Evolutionary conservation across 2,113 vertebrate genomes (phyloP), one percentile per base, ranked within the genome.

Genomic region (Caloenas nicobarica): DNA sequence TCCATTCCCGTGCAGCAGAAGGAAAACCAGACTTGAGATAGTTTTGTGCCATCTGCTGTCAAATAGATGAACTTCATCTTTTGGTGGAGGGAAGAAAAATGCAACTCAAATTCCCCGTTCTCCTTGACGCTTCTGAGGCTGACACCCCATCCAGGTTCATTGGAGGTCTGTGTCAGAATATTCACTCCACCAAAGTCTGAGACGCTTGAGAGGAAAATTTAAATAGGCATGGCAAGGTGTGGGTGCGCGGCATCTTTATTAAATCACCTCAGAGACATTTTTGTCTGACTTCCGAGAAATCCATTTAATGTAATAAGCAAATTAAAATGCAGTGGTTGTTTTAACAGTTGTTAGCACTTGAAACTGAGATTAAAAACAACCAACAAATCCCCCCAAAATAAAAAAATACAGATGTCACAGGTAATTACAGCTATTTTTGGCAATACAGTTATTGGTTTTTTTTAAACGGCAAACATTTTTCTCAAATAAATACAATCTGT

Each of bases 401-500:
- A 96, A 94, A 95, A 96, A 95, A 93, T 94, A 96, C 93, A 85
- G 91, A 85, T 93, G 95, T 78, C 96, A 94, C 95, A 94, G 86
- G 88, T 92, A 92, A 94, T 93, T 83, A 95, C 93, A 97, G 93
- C 90, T 74, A 61, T 62, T 87, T 89, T 88, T 95, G 97, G 90
- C 54, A 74, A 94, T 80, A 94, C 95, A 95, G 19, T 90, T 91
- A 83, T 80, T 96, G 5, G 1, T 44, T 62, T 53, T 79, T 91
- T 86, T 94, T 23, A 57, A 96, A 96, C 79, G 68, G 92, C 91
- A 94, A 92, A 96, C 71, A 5, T 50, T 60, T 81, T 70, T 24
- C 40, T 93, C 72, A 95, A 97, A 98, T 97, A 97, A 98, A 97
- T 97, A 97, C 84, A 95, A 50, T 71, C 53, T 72, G 94, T 77